phyloP scores from a whole-genome alignment of 1,140 invertebrate species.

The Tetraneura akinire region DNA sequence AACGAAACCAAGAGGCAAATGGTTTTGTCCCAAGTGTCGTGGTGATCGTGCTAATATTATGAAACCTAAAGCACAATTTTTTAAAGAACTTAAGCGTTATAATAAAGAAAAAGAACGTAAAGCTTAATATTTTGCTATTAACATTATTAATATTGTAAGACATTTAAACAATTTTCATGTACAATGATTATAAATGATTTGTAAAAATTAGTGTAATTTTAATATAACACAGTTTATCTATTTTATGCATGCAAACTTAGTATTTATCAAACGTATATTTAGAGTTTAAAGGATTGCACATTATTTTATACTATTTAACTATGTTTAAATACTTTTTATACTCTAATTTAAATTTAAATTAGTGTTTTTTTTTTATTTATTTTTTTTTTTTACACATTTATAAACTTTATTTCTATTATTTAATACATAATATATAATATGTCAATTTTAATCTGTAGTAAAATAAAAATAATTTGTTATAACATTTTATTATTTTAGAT shows the following conservation, averaged over 20 bases:
- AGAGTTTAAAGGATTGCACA: not conserved
- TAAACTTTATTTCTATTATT: too few relatives aligned
- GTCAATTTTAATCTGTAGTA: not conserved
- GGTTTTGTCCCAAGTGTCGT: conserved; percentile 95
- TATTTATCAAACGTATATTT: conserved; percentile 2
- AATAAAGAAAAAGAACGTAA: conserved; percentile 91
- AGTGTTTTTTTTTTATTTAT: too few relatives aligned
- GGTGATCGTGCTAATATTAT: conserved; percentile 90
- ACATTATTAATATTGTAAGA: not conserved
- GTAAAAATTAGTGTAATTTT: not conserved
- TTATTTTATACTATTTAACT: not conserved
- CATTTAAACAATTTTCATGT: too few relatives aligned
- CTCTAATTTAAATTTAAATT: not conserved
- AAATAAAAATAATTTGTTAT: not conserved
- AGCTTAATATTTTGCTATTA: conserved; percentile 53
- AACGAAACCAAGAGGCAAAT: conserved; percentile 98
- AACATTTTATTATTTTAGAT: not conserved
- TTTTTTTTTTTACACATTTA: too few relatives aligned
- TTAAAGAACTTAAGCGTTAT: conserved; percentile 86
- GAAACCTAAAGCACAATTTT: conserved; percentile 88
- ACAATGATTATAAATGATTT: too few relatives aligned
- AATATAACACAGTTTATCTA: not conserved
- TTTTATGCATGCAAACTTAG: conserved; percentile 5
- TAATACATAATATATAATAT: too few relatives aligned
- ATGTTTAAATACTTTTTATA: not conserved